Evolutionary conservation across 2,888 invertebrate species (phyloP), one percentile per base, ranked within the genome.

Genomic region (Tetrapedia diversipes): DNA sequence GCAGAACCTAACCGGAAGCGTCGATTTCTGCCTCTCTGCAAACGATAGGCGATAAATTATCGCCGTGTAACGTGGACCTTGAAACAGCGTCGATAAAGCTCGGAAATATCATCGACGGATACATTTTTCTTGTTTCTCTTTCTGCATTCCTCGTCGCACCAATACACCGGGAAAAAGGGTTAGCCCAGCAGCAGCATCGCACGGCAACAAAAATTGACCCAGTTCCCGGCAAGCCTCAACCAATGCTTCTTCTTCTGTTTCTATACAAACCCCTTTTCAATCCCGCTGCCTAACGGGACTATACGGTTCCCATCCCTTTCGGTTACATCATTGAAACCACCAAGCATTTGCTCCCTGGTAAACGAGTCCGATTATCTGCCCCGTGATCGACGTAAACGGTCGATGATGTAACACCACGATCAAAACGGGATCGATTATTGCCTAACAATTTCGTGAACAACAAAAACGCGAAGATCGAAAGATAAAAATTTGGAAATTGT

Each of bases 401-500:
- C 32, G 32, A 11, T 34, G 19, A 61, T 61, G 37, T 10, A 27
- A 47, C 47, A 47, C 6, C 6, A n/a, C 22, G 47, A n/a, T 24
- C 3, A 14, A 1, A 22, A 32, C 4, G 47, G 0, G 16, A 8
- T 14, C 14, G 27, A 37, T 45, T 65, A 57, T 49, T 49, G 27
- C 39, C 53, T 72, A 60, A 68, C 43, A 45, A n/a, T n/a, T 24
- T 60, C 53, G 51, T 66, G 34, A 66, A 49, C n/a, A n/a, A n/a
- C n/a, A n/a, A n/a, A n/a, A n/a, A n/a, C n/a, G n/a, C n/a, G n/a
- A n/a, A n/a, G n/a, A n/a, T n/a, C n/a, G n/a, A n/a, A n/a, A n/a
- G n/a, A n/a, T n/a, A n/a, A n/a, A n/a, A n/a, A n/a, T n/a, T n/a
- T n/a, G n/a, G n/a, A n/a, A n/a, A n/a, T n/a, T n/a, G n/a, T n/a